Percentiles rank a stretch among this genome's conserved stretches.
These are phyloP conservation scores for Heliocidaris erythrogramma DNA, from an alignment of 35 echinoderm and acorn worm species.

Conservation along the genomic window DNA sequence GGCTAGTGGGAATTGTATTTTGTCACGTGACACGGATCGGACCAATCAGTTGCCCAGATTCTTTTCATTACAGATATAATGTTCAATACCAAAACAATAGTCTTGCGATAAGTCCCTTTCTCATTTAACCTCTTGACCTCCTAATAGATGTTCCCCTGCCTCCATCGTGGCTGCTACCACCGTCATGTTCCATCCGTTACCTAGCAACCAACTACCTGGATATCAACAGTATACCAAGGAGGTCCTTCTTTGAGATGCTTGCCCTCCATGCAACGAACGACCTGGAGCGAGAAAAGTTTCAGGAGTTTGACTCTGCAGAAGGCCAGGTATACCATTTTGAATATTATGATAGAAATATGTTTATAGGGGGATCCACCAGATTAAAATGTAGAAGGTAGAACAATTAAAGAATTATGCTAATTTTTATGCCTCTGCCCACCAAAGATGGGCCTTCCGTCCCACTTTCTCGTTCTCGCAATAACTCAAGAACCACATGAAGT, in stretches of 20 bases:
- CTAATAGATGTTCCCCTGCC: constrained; percentile 67
- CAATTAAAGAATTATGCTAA: no score
- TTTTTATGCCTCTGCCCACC: no score
- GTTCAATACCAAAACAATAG: no score
- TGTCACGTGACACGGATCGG: no score
- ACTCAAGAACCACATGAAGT: no score
- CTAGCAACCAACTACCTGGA: constrained; percentile 85
- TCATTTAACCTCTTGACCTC: not conserved
- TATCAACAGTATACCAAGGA: constrained; percentile 91
- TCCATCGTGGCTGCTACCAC: constrained; percentile 63
- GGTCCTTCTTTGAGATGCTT: constrained; percentile 94
- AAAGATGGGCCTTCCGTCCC: no score
- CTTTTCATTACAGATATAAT: no score
- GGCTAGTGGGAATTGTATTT: no score
- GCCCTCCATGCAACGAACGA: constrained; percentile 75
- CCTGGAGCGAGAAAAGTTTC: constrained; percentile 85
- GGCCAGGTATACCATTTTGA: constrained; percentile 72
- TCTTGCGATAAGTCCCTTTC: not conserved
- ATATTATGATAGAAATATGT: not conserved
- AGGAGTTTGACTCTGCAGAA: constrained; percentile 91
- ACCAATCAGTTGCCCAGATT: no score
- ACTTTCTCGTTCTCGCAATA: no score
- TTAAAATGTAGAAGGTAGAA: no score
- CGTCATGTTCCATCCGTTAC: constrained; percentile 65
- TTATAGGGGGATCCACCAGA: no score